These are phyloP conservation scores for Balanococcus diminutus DNA, from an alignment of 2,888 invertebrate species.

Conservation along the genomic window DNA sequence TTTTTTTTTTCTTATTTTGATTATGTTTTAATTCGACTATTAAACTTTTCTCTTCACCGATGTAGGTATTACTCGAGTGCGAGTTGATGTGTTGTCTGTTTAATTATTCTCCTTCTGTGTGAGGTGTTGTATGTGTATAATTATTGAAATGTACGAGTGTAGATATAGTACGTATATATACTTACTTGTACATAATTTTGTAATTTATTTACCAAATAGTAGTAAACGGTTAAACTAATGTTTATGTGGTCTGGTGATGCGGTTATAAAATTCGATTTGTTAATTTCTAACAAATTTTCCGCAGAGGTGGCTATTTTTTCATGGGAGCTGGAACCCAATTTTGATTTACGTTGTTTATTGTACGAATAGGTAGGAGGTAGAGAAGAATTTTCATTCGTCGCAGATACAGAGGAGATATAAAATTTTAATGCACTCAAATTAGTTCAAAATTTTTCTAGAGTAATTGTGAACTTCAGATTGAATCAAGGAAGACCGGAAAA, in stretches of 20 bases:
- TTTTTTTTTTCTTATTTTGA: not conserved
- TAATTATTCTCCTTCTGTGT: constrained; percentile 1
- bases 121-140: no score
- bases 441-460: no score
- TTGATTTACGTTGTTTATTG: no score
- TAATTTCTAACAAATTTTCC: not conserved
- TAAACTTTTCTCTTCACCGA: not conserved
- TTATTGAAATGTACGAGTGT: no score
- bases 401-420: no score
- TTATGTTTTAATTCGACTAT: constrained; percentile 18
- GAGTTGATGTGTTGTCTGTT: no score
- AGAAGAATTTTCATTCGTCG: no score
- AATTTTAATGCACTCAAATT: no score
- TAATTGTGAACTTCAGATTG: no score
- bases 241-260: constrained; percentile 34
- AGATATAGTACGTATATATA: not conserved
- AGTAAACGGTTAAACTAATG: constrained; percentile 4
- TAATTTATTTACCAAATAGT: constrained; percentile 13
- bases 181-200: not conserved
- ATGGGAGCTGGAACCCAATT: not conserved
- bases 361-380: no score
- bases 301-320: not conserved
- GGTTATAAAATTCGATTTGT: constrained; percentile 8
- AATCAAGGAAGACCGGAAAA: no score
- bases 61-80: not conserved